Conservation (phyloP, 2,797 vertebrate species). For the Tamandua tetradactyla region DNA sequence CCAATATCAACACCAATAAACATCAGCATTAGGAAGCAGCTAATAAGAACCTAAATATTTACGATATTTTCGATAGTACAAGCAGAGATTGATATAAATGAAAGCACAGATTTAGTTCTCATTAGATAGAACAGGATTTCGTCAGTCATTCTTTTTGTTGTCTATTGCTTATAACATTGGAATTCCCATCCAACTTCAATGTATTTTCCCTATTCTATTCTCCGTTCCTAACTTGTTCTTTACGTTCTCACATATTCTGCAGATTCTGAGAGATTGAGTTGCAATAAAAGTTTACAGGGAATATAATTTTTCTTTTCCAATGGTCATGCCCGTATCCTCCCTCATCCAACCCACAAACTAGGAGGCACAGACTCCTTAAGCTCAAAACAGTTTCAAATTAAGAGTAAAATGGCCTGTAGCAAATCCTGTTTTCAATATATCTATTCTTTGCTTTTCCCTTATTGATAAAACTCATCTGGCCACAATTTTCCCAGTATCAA, state of each 20-base stretch:
- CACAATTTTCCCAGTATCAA: not conserved
- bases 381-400: not conserved
- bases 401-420: not conserved
- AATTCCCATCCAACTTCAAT: not conserved
- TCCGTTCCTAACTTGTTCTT: not conserved
- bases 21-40: constrained; percentile 25
- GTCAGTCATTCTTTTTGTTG: not conserved
- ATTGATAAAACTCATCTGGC: not conserved
- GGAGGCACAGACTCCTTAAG: not conserved
- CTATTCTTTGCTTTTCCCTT: not conserved
- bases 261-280: not conserved
- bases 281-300: not conserved
- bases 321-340: fast-evolving
- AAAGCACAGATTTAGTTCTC: not conserved
- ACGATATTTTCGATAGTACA: not conserved
- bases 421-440: not conserved
- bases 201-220: not conserved
- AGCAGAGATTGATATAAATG: constrained; percentile 14
- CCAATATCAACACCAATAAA: constrained; percentile 15
- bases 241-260: not conserved
- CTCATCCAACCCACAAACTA: not conserved
- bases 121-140: not conserved
- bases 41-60: constrained; percentile 32
- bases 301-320: not conserved
- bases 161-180: not conserved